Percentiles rank a stretch among this genome's conserved stretches.
Evolutionary conservation across 2,113 vertebrate genomes (phyloP).

Genomic region (Bubo scandiacus): DNA sequence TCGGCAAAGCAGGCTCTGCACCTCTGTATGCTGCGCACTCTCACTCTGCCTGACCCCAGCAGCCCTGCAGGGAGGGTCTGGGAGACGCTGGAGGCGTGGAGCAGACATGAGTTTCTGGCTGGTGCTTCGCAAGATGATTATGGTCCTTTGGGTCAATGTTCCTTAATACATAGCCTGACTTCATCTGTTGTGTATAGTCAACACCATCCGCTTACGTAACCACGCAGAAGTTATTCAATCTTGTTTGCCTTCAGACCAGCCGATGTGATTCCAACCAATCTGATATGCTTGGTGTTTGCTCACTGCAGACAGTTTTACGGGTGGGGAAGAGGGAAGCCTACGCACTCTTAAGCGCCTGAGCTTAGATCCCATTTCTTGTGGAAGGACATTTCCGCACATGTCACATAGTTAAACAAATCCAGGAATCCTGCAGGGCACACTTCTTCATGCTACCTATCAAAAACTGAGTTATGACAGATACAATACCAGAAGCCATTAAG

Average conservation of each 20-base stretch:
- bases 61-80: conserved; percentile 51
- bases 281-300: neutral
- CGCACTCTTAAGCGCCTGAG: fast-evolving
- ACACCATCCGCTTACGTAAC: neutral
- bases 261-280: neutral
- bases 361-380: neutral
- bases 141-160: conserved; percentile 19
- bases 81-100: neutral
- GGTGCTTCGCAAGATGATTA: conserved; percentile 10
- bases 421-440: neutral
- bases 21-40: neutral
- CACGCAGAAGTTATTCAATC: neutral
- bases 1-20: neutral
- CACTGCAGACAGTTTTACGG: neutral
- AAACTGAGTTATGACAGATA: neutral
- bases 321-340: neutral
- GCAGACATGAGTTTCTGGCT: conserved; percentile 38
- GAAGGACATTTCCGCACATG: neutral
- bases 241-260: neutral
- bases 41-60: neutral
- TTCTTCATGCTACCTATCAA: neutral
- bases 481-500: neutral
- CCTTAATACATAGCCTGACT: conserved; percentile 19
- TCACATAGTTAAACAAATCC: neutral
- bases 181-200: neutral